Percentiles rank a stretch among this genome's conserved stretches.
Evolutionary conservation across 2,888 invertebrate genomes (phyloP).

Genomic region (Cantharis rustica): DNA sequence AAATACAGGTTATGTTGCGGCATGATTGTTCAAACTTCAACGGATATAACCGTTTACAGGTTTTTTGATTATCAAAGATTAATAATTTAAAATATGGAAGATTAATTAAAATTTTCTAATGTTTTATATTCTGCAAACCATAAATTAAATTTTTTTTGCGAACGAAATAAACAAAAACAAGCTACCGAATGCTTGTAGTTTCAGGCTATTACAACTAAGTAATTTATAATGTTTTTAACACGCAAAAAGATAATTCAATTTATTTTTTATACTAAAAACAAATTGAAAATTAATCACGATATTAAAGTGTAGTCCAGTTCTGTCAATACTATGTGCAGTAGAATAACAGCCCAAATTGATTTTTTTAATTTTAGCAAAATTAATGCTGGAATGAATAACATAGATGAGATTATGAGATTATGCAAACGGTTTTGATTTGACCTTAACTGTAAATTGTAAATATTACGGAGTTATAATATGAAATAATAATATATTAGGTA

Average conservation of each 20-base stretch:
- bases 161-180: not conserved
- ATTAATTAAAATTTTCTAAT: not conserved
- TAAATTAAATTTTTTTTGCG: not conserved
- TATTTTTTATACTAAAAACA: not conserved
- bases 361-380: not conserved
- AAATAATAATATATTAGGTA: not conserved
- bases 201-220: not conserved
- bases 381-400: not conserved
- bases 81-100: not conserved
- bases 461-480: not conserved
- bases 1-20: constrained; percentile 9
- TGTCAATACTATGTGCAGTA: not conserved
- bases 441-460: not conserved
- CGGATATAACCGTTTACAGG: not conserved
- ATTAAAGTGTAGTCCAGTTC: not conserved
- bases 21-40: constrained; percentile 3
- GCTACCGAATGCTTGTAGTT: not conserved
- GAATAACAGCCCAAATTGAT: not conserved
- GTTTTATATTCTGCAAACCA: not conserved
- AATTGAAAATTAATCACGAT: not conserved
- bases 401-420: not conserved
- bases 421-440: not conserved
- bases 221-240: not conserved
- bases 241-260: not conserved
- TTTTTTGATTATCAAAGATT: not conserved